Percentiles rank a stretch among this genome's conserved stretches.
phyloP scores from a whole-genome alignment of 1,140 invertebrate species.

The Caenorhabditis elegans region WBcel235 BX284604.4:10895501-10896000 shows the following conservation, averaged over 20 bases:
- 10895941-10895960: background rate
- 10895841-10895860: background rate
- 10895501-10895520: background rate
- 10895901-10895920: background rate
- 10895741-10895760: background rate
- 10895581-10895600: background rate
- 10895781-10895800: background rate
- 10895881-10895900: background rate
- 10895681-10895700: too few species aligned
- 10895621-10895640: background rate
- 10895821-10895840: background rate
- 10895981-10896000: too few species aligned
- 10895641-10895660: background rate
- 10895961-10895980: background rate
- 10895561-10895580: background rate
- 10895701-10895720: too few species aligned
- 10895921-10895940: too few species aligned
- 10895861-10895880: background rate
- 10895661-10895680: background rate
- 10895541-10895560: constrained; percentile 7
- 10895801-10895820: background rate
- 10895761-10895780: background rate
- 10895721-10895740: too few species aligned
- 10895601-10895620: background rate
- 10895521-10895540: background rate